phyloP scores from a whole-genome alignment of 35 echinoderm and acorn worm genomes.

The Apostichopus californicus region DNA sequence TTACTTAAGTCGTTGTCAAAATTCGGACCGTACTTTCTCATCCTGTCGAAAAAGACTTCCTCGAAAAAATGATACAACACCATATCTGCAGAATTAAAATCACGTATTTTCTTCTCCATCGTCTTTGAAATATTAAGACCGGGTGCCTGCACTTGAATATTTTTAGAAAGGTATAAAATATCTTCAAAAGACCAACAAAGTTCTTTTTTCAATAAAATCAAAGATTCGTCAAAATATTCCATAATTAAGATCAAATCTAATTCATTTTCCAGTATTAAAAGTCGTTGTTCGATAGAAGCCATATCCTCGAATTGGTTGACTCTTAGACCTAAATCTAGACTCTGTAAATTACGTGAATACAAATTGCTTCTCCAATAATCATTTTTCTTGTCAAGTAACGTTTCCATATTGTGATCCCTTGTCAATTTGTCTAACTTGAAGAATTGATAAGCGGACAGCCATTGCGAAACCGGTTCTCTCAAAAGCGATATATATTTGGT shows the following conservation, averaged over 20 bases:
- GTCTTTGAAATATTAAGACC: not conserved
- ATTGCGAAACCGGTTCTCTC: slow-evolving; percentile 36
- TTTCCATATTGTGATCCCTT: slow-evolving; percentile 16
- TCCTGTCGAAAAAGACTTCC: slow-evolving; percentile 48
- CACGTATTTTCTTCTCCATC: slow-evolving; percentile 6
- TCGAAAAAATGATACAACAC: slow-evolving; percentile 68
- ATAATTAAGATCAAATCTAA: slow-evolving; percentile 54
- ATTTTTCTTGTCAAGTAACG: not conserved
- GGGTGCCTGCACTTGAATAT: not conserved
- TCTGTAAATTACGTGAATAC: slow-evolving; percentile 46
- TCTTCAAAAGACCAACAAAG: slow-evolving; percentile 62
- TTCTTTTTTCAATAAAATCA: slow-evolving; percentile 58
- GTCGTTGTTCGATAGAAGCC: not conserved
- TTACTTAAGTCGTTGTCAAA: slow-evolving; percentile 61
- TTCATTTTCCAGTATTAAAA: slow-evolving; percentile 27
- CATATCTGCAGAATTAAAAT: slow-evolving; percentile 62
- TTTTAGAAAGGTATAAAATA: slow-evolving; percentile 58
- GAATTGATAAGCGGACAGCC: slow-evolving; percentile 37
- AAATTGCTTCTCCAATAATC: slow-evolving; percentile 17
- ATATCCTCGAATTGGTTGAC: slow-evolving; percentile 9
- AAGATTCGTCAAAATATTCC: slow-evolving; percentile 62
- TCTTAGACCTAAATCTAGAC: slow-evolving; percentile 41
- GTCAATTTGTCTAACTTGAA: not conserved
- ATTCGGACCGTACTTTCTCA: slow-evolving; percentile 42
- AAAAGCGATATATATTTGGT: slow-evolving; percentile 31